These are phyloP conservation scores for Dynastes tityus DNA, from an alignment of 2,888 invertebrate genomes.

Conservation along the genomic window DNA sequence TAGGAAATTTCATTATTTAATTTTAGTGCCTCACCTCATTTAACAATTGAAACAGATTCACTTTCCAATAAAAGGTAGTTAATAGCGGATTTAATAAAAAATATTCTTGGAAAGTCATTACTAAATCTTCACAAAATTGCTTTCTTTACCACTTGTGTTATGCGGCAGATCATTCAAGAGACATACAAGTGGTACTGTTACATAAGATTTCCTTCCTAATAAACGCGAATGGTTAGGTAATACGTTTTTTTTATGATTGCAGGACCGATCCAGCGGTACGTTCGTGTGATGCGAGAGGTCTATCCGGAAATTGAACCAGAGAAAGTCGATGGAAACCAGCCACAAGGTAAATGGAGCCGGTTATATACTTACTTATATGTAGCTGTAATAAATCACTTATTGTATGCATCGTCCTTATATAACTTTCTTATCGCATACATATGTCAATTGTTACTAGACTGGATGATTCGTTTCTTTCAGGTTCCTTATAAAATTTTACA, in stretches of 20 bases:
- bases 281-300: conserved; percentile 66
- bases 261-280: conserved; percentile 64
- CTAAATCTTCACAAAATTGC: too few species aligned
- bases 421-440: not conserved
- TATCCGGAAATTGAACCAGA: conserved; percentile 69
- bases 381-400: conserved; percentile 30
- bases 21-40: too few species aligned
- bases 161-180: not conserved
- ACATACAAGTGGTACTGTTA: too few species aligned
- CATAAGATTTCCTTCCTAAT: not conserved
- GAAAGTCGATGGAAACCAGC: conserved; percentile 64
- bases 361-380: not conserved
- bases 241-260: conserved; percentile 48
- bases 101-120: too few species aligned
- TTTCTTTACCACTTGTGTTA: not conserved
- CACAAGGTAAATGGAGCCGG: conserved; percentile 62
- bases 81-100: too few species aligned
- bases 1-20: too few species aligned
- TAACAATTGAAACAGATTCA: too few species aligned
- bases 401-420: conserved; percentile 24
- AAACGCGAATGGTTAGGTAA: not conserved
- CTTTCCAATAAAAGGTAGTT: too few species aligned
- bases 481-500: too few species aligned
- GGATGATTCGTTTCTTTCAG: too few species aligned
- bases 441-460: too few species aligned